A percentile compares a stretch with the other conserved stretches of the same genome.
Evolutionary conservation across 2,797 vertebrate genomes (phyloP).

Genomic region (Vespertilio murinus): DNA sequence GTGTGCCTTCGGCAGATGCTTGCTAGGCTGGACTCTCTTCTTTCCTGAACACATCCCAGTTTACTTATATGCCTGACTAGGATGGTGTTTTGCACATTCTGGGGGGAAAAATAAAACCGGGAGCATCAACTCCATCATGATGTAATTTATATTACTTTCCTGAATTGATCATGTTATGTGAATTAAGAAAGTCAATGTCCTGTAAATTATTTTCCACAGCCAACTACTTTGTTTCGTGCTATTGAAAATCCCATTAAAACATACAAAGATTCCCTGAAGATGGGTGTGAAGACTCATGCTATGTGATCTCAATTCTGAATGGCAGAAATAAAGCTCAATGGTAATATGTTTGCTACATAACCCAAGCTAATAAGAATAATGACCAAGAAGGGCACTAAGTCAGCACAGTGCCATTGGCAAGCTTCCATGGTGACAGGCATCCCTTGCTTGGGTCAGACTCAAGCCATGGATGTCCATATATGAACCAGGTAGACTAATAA

Average conservation of each 20-base stretch:
- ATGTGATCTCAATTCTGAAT: constrained; percentile 25
- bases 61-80: background rate
- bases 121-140: background rate
- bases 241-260: background rate
- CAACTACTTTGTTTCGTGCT: background rate
- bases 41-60: background rate
- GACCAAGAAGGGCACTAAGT: background rate
- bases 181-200: constrained; percentile 35
- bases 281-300: background rate
- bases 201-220: constrained; percentile 12
- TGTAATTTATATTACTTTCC: background rate
- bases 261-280: background rate
- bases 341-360: background rate
- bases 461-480: background rate
- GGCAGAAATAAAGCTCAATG: constrained; percentile 18
- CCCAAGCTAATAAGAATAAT: constrained; percentile 30
- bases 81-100: background rate
- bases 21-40: background rate
- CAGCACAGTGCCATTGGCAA: background rate
- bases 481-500: background rate
- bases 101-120: background rate
- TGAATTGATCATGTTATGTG: background rate
- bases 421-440: background rate
- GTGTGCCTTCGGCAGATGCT: background rate
- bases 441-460: background rate